Base-by-base conservation (phyloP, 1,140 invertebrate genomes). In the Lordiphosa stackelbergi region DNA sequence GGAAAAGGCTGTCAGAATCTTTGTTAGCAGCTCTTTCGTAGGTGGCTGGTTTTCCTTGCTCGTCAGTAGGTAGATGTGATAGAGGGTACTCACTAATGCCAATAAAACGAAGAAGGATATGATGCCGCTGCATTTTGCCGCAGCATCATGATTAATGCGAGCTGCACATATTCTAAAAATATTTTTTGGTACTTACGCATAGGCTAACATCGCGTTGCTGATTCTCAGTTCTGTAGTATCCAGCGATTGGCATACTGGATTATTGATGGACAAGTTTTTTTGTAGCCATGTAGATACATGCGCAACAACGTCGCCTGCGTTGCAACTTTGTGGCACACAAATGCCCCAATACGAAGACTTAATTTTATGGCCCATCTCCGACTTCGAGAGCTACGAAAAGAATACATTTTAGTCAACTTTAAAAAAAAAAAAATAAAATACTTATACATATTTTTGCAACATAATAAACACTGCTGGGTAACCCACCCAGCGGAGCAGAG, bases 271-370 rank as follows among this genome's bases (percentile, higher is more conserved):
- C 24, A 64, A 53, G n/a, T 53, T 31, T 28, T 87, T 86, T 0
- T 86, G 72, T 4, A 93, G 73, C n/a, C 92, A 88, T 28, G 86
- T 86, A 22, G 88, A 70, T 2, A 92, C 85, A 53, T 92, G 89
- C 1, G 78, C 53, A 11, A 89, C 75, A 9, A 92, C 87, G n/a
- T 92, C 89, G 1, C 79, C 53, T 1, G 89, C 78, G 10, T 85
- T 83, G 64, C 92, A 93, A 2, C 89, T 87, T 13, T 89, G 89
- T 0, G 92, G 92, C 9, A 91, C 88, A 62, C 92, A 93, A 1
- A 92, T 89, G 13, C 90, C 92, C 91, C 91, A 93, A 36, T 49
- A 36, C 4, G 9, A 49, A 34, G 47, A 35, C 12, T 13, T 4
- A 36, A 19, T 46, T 13, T 13, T 28, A 13, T 13, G 24, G 5